phyloP scores from a whole-genome alignment of 2,797 vertebrate species.

The Lepus oiostolus region DNA sequence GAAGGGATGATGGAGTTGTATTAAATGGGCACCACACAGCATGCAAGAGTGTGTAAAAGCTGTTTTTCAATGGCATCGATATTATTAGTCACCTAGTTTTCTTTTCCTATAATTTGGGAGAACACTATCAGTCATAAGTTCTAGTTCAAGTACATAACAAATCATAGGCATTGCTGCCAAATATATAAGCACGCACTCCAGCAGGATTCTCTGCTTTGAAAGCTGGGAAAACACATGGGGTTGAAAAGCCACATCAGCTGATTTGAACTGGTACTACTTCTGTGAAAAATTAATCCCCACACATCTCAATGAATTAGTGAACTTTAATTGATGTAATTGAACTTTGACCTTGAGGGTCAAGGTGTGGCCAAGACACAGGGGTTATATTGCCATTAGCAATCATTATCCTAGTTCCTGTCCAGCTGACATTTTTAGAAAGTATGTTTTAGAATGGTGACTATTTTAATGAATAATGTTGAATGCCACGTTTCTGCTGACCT shows the following conservation, averaged over 20 bases:
- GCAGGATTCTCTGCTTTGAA: neutral
- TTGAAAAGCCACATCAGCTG: neutral
- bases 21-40: neutral
- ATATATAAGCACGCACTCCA: neutral
- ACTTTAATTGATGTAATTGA: conserved; percentile 34
- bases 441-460: conserved; percentile 26
- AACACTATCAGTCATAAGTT: neutral
- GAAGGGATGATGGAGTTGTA: neutral
- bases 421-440: conserved; percentile 53
- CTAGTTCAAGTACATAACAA: conserved; percentile 6
- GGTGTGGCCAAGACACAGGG: neutral
- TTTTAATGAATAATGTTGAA: conserved; percentile 43
- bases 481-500: conserved; percentile 53
- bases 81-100: conserved; percentile 32
- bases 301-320: conserved; percentile 15
- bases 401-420: neutral
- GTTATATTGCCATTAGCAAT: neutral
- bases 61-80: neutral
- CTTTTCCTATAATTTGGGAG: neutral
- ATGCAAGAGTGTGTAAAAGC: neutral
- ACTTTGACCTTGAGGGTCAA: conserved; percentile 46
- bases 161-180: neutral
- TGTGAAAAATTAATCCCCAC: neutral
- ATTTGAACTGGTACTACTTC: neutral
- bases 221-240: neutral